Conservation (phyloP, 1,140 invertebrate species). For the Drosophila sulfurigaster region DNA sequence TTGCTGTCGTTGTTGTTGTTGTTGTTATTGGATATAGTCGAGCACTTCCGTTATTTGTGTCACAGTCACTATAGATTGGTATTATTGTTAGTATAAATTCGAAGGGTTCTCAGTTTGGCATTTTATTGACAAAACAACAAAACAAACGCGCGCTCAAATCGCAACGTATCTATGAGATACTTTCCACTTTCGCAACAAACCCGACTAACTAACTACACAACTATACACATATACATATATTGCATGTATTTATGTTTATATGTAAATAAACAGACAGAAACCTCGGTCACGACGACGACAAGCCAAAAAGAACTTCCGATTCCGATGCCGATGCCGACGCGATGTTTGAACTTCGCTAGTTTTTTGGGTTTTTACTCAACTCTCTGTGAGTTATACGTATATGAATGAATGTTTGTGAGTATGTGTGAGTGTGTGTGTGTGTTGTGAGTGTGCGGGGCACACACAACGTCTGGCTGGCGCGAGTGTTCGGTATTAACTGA, state of each 20-base stretch:
- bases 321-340: slow-evolving; percentile 54
- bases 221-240: slow-evolving; percentile 37
- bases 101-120: slow-evolving; percentile 20
- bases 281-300: slow-evolving; percentile 67
- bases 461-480: slow-evolving; percentile 56
- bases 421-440: neutral
- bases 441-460: slow-evolving; percentile 26
- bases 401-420: slow-evolving; percentile 8
- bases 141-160: slow-evolving; percentile 57
- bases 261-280: slow-evolving; percentile 58
- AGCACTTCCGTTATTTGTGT: slow-evolving; percentile 71
- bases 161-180: slow-evolving; percentile 69
- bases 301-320: slow-evolving; percentile 74
- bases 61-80: slow-evolving; percentile 31
- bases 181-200: slow-evolving; percentile 75
- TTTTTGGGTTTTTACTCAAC: slow-evolving; percentile 35
- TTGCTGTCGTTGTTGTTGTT: slow-evolving; percentile 51
- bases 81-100: slow-evolving; percentile 42
- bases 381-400: slow-evolving; percentile 32
- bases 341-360: slow-evolving; percentile 40
- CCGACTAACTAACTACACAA: slow-evolving; percentile 39
- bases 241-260: slow-evolving; percentile 28
- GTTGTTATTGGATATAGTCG: slow-evolving; percentile 32
- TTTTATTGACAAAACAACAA: slow-evolving; percentile 79
- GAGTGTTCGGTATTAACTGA: slow-evolving; percentile 75